These are phyloP conservation scores for Rhopilema esculentum DNA, from an alignment of 30 jellyfish, hydroid and myxozoan genomes.

Conservation along the genomic window DNA sequence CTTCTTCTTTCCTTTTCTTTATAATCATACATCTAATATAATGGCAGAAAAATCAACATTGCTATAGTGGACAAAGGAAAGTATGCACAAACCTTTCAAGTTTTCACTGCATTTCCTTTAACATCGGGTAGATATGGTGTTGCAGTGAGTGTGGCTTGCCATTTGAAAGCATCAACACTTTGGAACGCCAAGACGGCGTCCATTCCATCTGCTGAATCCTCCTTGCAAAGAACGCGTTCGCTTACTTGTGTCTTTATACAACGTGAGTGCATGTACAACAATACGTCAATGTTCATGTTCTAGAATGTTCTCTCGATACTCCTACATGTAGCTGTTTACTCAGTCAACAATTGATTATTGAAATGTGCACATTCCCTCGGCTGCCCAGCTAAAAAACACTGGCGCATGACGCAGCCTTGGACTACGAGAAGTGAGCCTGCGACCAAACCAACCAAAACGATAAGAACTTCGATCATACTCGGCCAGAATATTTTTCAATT, in stretches of 20 bases:
- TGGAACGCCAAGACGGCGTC: constrained; percentile 31
- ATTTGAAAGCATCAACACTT: constrained; percentile 15
- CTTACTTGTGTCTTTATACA: constrained; percentile 39
- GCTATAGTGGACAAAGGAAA: background rate
- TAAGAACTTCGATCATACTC: constrained; percentile 85
- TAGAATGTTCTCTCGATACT: constrained; percentile 54
- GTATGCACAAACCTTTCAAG: background rate
- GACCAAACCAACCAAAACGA: constrained; percentile 86
- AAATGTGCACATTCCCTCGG: constrained; percentile 94
- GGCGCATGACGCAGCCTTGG: constrained; percentile 91
- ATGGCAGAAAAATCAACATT: background rate
- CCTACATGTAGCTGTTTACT: constrained; percentile 38
- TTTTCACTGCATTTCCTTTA: background rate
- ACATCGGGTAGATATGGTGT: background rate
- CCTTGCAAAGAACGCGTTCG: constrained; percentile 47
- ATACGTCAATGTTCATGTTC: constrained; percentile 32
- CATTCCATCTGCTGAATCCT: constrained; percentile 44
- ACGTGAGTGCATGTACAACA: constrained; percentile 2
- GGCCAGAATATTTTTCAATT: constrained; percentile 5
- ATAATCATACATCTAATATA: too few relatives aligned
- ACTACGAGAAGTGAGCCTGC: constrained; percentile 95
- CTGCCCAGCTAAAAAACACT: constrained; percentile 91
- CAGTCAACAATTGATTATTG: constrained; percentile 63
- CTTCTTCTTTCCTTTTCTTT: too few relatives aligned
- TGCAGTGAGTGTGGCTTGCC: constrained; percentile 14